Evolutionary conservation across 2,113 vertebrate genomes (phyloP).

Genomic region (Canis aureus): DNA sequence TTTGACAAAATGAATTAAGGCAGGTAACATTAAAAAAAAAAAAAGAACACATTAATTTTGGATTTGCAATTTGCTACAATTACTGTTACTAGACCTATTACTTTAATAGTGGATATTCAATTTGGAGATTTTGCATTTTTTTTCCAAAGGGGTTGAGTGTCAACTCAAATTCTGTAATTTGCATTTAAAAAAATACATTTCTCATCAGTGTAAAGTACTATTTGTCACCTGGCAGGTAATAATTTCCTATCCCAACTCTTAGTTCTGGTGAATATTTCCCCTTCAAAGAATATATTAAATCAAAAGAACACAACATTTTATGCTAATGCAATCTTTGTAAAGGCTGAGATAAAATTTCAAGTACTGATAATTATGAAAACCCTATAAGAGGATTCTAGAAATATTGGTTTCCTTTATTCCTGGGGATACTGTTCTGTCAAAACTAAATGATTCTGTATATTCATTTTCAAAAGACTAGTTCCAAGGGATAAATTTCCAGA

Average conservation of each 20-base stretch:
- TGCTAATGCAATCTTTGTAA: constrained; percentile 89
- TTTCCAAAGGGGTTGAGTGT: constrained; percentile 79
- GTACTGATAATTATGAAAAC: constrained; percentile 86
- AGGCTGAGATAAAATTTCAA: constrained; percentile 86
- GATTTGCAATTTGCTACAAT: constrained; percentile 81
- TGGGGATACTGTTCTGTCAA: background rate
- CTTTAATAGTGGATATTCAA: constrained; percentile 82
- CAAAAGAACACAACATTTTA: constrained; percentile 88
- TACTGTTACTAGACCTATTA: constrained; percentile 77
- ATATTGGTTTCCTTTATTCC: constrained; percentile 64
- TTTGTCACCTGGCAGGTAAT: constrained; percentile 89
- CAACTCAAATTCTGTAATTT: constrained; percentile 86
- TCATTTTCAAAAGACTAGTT: constrained; percentile 65
- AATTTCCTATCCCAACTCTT: constrained; percentile 86
- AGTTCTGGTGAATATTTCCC: constrained; percentile 82
- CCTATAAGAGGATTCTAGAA: constrained; percentile 81
- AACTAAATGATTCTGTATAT: constrained; percentile 50
- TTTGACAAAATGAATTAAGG: constrained; percentile 78
- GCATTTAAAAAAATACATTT: constrained; percentile 85
- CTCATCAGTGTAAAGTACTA: constrained; percentile 85
- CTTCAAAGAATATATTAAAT: constrained; percentile 88
- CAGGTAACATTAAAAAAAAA: constrained; percentile 75
- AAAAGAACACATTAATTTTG: constrained; percentile 80
- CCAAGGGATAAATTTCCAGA: background rate
- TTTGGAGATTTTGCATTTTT: constrained; percentile 84